Evolutionary conservation across 2,888 invertebrate species (phyloP).

Genomic region (Diarsia mendica): DNA sequence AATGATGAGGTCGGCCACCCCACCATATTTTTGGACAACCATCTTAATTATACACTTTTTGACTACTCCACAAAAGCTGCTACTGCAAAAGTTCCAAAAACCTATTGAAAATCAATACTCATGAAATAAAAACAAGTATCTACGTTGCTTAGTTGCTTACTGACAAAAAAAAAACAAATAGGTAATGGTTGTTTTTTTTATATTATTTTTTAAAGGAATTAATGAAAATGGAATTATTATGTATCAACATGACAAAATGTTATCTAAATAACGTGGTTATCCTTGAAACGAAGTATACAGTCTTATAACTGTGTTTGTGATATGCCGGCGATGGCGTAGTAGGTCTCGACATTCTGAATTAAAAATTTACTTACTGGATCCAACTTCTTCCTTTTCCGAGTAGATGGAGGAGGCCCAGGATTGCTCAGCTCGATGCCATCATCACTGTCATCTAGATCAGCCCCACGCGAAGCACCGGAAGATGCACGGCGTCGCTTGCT

Average conservation of each 20-base stretch:
- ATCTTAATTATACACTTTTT: background rate
- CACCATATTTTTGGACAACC: background rate
- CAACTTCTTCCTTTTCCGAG: slow-evolving; percentile 92
- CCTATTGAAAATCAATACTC: background rate
- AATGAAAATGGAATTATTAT: no score
- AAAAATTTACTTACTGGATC: slow-evolving; percentile 92
- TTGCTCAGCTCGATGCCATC: slow-evolving; percentile 89
- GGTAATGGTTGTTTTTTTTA: no score
- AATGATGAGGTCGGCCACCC: no score
- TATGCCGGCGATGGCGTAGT: slow-evolving; percentile 1
- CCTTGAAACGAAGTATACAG: background rate
- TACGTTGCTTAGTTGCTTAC: no score
- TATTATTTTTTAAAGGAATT: no score
- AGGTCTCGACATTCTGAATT: background rate
- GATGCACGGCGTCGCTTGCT: slow-evolving; percentile 95
- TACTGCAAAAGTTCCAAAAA: background rate
- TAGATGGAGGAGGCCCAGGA: slow-evolving; percentile 86
- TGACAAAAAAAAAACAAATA: no score
- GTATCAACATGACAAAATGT: no score
- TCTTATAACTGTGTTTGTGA: background rate
- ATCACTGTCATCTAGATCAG: slow-evolving; percentile 93
- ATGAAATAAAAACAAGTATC: background rate
- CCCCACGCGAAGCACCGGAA: slow-evolving; percentile 94
- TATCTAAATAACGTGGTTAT: background rate
- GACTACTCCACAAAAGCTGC: background rate